Base-by-base conservation (phyloP, 2,797 vertebrate genomes). In the Perodicticus potto region DNA sequence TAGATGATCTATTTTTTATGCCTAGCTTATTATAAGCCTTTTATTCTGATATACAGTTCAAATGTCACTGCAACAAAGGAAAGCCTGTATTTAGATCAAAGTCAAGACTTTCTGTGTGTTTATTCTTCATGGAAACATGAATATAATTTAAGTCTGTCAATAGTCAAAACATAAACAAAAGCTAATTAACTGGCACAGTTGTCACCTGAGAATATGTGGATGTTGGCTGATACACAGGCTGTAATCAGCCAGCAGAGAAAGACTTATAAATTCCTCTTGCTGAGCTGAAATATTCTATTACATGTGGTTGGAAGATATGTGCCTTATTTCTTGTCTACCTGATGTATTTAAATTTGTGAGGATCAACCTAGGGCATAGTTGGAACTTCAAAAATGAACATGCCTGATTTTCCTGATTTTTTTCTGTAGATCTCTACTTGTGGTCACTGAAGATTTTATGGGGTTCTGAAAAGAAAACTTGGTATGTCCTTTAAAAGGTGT, bases 1-100 rank as follows among this genome's bases (percentile, higher is more conserved):
- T 94, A 89, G 20, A 87, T 80, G 8, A 67, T 81, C 53, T 94
- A 70, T 53, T 88, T 97, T 96, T 61, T 92, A 77, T 95, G 43
- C 22, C 45, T 65, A 27, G 29, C 17, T 76, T 82, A 57, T 55
- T 82, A 40, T 14, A 81, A 69, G 9, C 6, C 63, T 91, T 93
- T 94, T 81, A 77, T 87, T 81, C 63, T 69, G 14, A 89, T 34
- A 29, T 59, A 80, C 0, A 87, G 23, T 86, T 93, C 86, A 95
- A 63, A 93, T 69, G 11, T 78, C 84, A 69, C 59, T 61, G 27
- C 29, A 55, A 34, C 59, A 45, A 77, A 84, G n/a, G 23, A 86
- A 95, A 86, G 14, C 3, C 10, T 88, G 2, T 61, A 70, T 91
- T 94, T 85, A 93, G n/a, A 59, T 93, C 0, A 5, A 97, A 76